These are phyloP conservation scores for Triops longicaudatus DNA, from an alignment of 1,140 invertebrate species.

Conservation along the genomic window DNA sequence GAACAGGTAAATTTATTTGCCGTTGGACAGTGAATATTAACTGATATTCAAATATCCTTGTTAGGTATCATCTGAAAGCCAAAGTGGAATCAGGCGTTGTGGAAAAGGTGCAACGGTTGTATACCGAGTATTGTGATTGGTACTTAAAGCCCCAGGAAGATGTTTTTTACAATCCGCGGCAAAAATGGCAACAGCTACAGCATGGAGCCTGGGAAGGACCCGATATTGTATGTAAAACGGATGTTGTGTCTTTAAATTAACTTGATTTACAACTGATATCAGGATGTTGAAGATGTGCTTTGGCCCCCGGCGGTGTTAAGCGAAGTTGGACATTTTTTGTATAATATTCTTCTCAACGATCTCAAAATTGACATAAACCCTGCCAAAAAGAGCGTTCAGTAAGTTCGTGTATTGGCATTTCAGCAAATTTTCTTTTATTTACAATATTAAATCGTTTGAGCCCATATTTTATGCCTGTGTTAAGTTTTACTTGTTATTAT, in stretches of 20 bases:
- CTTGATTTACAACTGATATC: slow-evolving; percentile 30
- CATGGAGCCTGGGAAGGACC: slow-evolving; percentile 48
- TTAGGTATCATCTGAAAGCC: slow-evolving; percentile 53
- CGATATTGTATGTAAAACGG: slow-evolving; percentile 43
- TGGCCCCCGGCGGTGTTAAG: slow-evolving; percentile 56
- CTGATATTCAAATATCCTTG: slow-evolving; percentile 25
- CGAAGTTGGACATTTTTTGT: slow-evolving; percentile 68
- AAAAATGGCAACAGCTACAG: slow-evolving; percentile 60
- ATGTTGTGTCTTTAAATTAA: slow-evolving; percentile 17
- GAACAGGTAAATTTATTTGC: slow-evolving; percentile 38
- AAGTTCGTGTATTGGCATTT: slow-evolving; percentile 38
- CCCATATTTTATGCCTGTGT: background rate
- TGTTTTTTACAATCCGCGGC: slow-evolving; percentile 51
- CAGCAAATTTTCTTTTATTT: no score
- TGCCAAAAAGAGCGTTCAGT: slow-evolving; percentile 43
- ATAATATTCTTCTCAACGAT: slow-evolving; percentile 76
- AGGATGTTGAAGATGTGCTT: slow-evolving; percentile 45
- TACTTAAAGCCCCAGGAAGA: slow-evolving; percentile 45
- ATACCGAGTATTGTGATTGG: slow-evolving; percentile 60
- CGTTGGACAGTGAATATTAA: background rate
- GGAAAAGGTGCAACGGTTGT: slow-evolving; percentile 56
- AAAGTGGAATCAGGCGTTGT: slow-evolving; percentile 55
- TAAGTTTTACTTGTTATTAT: no score
- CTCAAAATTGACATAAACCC: slow-evolving; percentile 65
- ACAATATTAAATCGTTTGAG: background rate